phyloP scores from a whole-genome alignment of 1,140 invertebrate species.

The Papilio dardanus region DNA sequence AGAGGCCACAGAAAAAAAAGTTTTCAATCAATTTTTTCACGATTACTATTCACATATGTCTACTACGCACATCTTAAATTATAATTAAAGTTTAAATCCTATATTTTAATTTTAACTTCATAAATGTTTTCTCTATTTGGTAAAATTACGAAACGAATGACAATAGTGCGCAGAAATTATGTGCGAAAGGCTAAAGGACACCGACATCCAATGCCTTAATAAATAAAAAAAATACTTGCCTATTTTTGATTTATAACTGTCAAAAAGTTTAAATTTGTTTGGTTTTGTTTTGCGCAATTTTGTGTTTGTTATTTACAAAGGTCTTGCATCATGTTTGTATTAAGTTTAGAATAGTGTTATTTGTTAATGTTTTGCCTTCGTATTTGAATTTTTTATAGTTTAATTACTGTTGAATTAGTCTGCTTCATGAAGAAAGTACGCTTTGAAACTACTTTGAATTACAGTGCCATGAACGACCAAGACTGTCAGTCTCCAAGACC shows the following conservation, averaged over 20 bases:
- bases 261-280: conserved; percentile 11
- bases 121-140: too few species aligned
- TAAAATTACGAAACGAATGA: too few species aligned
- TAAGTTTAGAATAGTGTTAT: conserved; percentile 32
- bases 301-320: neutral
- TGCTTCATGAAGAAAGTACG: conserved; percentile 75
- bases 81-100: neutral
- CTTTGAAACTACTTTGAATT: conserved; percentile 56
- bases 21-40: neutral
- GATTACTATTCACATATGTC: neutral
- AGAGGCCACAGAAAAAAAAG: neutral
- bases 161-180: too few species aligned
- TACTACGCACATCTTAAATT: neutral
- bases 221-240: neutral
- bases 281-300: neutral
- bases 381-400: conserved; percentile 17
- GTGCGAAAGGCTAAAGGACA: too few species aligned
- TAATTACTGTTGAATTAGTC: conserved; percentile 8
- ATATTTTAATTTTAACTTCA: too few species aligned
- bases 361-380: neutral
- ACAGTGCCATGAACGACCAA: conserved; percentile 53
- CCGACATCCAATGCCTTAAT: too few species aligned
- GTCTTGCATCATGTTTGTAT: conserved; percentile 2
- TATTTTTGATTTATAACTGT: conserved; percentile 4
- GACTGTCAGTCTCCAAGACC: conserved; percentile 75